These are phyloP conservation scores for Cancer borealis DNA, from an alignment of 2,888 invertebrate genomes.

Conservation along the genomic window DNA sequence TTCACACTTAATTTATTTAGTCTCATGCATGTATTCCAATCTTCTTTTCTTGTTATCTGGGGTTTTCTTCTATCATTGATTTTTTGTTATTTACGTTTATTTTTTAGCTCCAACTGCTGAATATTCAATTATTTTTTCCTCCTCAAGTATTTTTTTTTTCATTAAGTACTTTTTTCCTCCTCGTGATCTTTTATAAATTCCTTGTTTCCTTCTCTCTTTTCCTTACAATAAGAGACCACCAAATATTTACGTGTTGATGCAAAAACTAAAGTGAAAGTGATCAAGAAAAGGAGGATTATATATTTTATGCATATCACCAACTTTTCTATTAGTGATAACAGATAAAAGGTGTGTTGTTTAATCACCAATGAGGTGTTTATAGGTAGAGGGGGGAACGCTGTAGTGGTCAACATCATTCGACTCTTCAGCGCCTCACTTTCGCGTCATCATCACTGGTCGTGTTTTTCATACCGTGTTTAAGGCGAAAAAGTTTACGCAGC, in stretches of 20 bases:
- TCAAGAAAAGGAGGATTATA: too few species aligned
- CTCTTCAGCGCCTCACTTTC: neutral
- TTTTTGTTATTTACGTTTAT: neutral
- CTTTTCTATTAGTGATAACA: too few species aligned
- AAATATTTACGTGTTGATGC: too few species aligned
- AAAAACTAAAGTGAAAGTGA: too few species aligned
- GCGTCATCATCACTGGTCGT: neutral
- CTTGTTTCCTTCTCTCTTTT: neutral
- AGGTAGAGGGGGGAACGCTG: neutral
- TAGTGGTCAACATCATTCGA: too few species aligned
- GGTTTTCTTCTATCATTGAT: neutral
- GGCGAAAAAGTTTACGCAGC: neutral
- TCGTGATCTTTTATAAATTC: neutral
- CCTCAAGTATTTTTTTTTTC: neutral
- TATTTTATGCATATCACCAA: too few species aligned
- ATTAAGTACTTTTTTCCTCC: too few species aligned
- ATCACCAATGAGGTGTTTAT: neutral
- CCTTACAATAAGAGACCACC: too few species aligned
- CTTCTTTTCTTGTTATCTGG: neutral
- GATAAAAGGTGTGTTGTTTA: too few species aligned
- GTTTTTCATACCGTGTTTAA: slow-evolving; percentile 21
- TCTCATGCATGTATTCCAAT: neutral
- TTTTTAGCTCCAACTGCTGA: neutral
- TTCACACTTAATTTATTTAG: neutral
- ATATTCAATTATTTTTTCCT: neutral